Evolutionary conservation across 2,888 invertebrate genomes (phyloP), one percentile per base, ranked within the genome.

Genomic region (Anagyrus pseudococci): DNA sequence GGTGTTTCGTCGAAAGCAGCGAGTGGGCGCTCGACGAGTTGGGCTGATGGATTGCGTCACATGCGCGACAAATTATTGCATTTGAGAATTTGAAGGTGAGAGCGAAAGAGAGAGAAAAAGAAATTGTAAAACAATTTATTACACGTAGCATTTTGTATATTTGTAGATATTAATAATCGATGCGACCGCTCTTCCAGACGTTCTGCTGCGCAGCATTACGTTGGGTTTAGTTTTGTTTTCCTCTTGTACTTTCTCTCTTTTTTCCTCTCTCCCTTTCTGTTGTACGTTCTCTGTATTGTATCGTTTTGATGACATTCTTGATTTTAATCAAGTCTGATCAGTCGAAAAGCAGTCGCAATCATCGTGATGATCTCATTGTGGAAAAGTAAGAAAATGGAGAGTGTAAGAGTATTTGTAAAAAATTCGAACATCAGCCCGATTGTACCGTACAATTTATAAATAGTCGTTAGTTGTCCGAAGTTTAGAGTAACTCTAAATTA

Each of bases 401-500:
- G 43, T 41, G 40, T 40, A 43, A 64, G n/a, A n/a, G n/a, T n/a
- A 65, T 33, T 50, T 61, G 67, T 63, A 68, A 61, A 63, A 66
- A 62, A 62, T 37, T 37, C 33, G 33, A 67, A 40, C 53, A 59
- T 66, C 60, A 66, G 66, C 59, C 67, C 64, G 64, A 58, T 68
- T 67, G 69, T 69, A 69, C 68, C 70, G 66, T 64, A 68, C 69
- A 69, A 70, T 70, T 71, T 72, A 73, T 71, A 70, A 72, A 74
- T 74, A 73, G 70, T 71, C 72, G 67, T 70, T 71, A 72, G 70
- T 65, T 66, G 71, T 67, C 68, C 64, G 64, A 70, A 67, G 58
- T 67, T 71, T 72, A 66, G 72, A 64, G 70, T 75, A 71, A 68
- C 56, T 70, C 67, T 77, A 74, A 77, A 77, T 78, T 77, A 78